Evolutionary conservation across 2,797 vertebrate genomes (phyloP).

Genomic region (Thaleichthys pacificus): DNA sequence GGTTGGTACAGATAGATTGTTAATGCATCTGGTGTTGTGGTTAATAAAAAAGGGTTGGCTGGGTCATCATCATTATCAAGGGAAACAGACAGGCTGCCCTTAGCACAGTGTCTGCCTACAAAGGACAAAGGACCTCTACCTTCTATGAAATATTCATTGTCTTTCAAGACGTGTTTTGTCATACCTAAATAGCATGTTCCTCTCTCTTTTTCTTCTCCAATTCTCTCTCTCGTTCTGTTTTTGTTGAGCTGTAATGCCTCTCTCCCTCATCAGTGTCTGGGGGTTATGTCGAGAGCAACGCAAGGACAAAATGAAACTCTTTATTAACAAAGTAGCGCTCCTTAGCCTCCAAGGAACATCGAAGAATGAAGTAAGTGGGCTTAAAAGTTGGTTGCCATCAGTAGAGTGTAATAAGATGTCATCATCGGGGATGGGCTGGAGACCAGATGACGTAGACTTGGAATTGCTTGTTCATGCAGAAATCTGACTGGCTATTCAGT

Average conservation of each 20-base stretch:
- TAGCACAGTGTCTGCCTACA: constrained; percentile 28
- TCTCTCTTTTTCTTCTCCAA: neutral
- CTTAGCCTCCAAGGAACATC: neutral
- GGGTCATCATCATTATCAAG: constrained; percentile 38
- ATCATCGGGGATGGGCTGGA: no score
- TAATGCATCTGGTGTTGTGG: neutral
- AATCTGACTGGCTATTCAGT: neutral
- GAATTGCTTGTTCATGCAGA: neutral
- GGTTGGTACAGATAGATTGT: neutral
- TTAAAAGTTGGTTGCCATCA: neutral
- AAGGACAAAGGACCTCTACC: constrained; percentile 4
- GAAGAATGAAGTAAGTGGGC: neutral
- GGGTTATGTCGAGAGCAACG: neutral
- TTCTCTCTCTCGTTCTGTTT: neutral
- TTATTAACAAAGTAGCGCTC: neutral
- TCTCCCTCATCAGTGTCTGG: neutral
- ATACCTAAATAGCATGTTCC: constrained; percentile 8
- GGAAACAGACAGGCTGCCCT: constrained; percentile 25
- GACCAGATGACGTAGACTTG: no score
- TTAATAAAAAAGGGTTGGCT: constrained; percentile 30
- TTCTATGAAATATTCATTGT: constrained; percentile 21
- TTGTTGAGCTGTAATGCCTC: neutral
- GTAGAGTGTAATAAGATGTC: no score
- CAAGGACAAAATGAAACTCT: neutral
- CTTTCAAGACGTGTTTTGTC: constrained; percentile 7